Percentiles rank a stretch among this genome's conserved stretches.
These are phyloP conservation scores for Fregata magnificens DNA, from an alignment of 2,113 vertebrate species.

Conservation along the genomic window DNA sequence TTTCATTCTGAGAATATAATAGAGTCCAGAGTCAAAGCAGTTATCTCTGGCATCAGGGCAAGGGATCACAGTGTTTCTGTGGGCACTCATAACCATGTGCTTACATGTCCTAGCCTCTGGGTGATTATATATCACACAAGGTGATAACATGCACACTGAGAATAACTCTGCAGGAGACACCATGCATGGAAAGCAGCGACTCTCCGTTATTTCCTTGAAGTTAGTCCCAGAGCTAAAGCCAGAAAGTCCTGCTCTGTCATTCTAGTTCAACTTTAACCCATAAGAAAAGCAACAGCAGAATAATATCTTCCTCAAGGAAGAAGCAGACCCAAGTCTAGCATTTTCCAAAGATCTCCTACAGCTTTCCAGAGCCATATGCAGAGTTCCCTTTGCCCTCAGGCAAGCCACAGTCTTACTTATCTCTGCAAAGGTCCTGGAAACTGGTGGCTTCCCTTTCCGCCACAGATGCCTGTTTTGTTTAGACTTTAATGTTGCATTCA, in stretches of 20 bases:
- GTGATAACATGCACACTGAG: conserved; percentile 11
- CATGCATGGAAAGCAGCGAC: neutral
- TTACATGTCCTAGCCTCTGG: conserved; percentile 19
- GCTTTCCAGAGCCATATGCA: neutral
- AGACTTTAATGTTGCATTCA: neutral
- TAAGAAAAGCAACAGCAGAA: neutral
- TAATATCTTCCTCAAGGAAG: neutral
- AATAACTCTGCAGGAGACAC: conserved; percentile 10
- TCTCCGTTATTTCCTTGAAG: neutral
- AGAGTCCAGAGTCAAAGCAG: conserved; percentile 28
- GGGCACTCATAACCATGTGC: neutral
- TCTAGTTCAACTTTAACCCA: neutral
- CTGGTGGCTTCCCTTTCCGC: neutral
- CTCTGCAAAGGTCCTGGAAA: neutral
- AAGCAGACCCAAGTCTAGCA: neutral
- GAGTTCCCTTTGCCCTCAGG: neutral
- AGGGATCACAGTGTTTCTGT: conserved; percentile 44
- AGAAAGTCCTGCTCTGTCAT: neutral
- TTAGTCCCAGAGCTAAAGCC: neutral
- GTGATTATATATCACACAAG: conserved; percentile 14
- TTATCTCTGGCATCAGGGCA: conserved; percentile 25
- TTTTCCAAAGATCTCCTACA: neutral
- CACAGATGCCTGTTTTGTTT: neutral
- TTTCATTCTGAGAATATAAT: conserved; percentile 25
- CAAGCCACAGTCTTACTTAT: neutral